Base-by-base conservation (phyloP, 2,888 invertebrate species). In the Agrochola lychnidis region DNA sequence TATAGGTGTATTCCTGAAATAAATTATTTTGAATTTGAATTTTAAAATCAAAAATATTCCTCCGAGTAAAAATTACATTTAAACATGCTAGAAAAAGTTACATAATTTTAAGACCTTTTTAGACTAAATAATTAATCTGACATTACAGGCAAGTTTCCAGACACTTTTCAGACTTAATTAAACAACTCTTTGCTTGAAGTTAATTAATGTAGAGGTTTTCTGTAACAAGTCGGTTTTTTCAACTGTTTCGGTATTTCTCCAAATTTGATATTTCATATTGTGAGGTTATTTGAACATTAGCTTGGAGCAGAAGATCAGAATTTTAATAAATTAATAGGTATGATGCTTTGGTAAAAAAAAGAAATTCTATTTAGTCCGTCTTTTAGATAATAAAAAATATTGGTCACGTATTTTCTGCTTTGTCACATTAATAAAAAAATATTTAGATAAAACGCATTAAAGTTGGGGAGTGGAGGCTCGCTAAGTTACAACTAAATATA, bases 91-190 rank as follows among this genome's bases (percentile, higher is more conserved):
- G 40, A 56, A 62, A 48, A 51, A 51, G 9, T 45, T 19, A 42
- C 30, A 53, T 2, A 51, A 66, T 19, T 25, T 4, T 14, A 12
- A 42, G 45, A 53, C 25, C 36, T 53, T 61, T 66, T 51, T 19
- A 22, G 5, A 62, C 62, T 40, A 71, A 25, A 40, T 72, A 72
- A 57, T 25, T 74, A 14, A 63, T 40, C 10, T 51, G 74, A 57
- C 16, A 51, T 30, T n/a, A 61, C 51, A 68, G 59, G 68, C 42
- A 63, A 80, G 67, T 82, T 77, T n/a, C 14, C 59, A 77, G 77
- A 63, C 63, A 68, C 51, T 59, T 76, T 57, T 70, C 59, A 71
- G 68, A 42, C 56, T 66, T 83, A 81, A 82, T 82, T 82, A 72
- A 61, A 57, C 56, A 78, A 69, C 25, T 78, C 68, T 48, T 57